Conservation (phyloP, 1,140 invertebrate species). For the Brachionus asplanchnoidis region DNA sequence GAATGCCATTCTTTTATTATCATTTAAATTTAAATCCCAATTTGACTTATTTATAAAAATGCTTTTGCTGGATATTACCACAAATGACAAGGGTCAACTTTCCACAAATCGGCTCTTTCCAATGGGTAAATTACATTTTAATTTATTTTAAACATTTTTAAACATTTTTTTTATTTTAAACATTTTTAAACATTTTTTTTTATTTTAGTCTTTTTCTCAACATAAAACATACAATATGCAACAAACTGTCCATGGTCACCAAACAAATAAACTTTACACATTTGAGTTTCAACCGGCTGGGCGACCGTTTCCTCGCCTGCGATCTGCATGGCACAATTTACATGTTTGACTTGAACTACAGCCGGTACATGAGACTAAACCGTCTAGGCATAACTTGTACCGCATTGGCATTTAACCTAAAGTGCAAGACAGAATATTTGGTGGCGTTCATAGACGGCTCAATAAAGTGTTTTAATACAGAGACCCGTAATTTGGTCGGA, state of each 20-base stretch:
- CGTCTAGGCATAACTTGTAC: constrained; percentile 52
- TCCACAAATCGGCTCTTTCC: background rate
- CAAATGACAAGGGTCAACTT: constrained; percentile 32
- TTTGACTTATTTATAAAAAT: background rate
- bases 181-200: background rate
- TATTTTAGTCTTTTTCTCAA: background rate
- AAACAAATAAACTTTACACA: constrained; percentile 41
- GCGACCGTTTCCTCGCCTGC: constrained; percentile 52
- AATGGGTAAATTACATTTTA: too few relatives aligned
- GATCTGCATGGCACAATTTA: constrained; percentile 55
- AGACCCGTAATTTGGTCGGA: constrained; percentile 53
- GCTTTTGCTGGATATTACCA: constrained; percentile 30
- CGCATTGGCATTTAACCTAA: constrained; percentile 49
- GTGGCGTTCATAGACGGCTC: constrained; percentile 54
- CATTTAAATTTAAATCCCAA: background rate
- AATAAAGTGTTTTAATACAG: constrained; percentile 55
- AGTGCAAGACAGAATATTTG: constrained; percentile 51
- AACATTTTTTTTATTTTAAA: too few relatives aligned
- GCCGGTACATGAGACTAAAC: constrained; percentile 48
- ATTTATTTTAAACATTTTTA: too few relatives aligned
- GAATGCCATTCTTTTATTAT: background rate
- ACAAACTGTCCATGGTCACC: constrained; percentile 36
- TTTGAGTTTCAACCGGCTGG: constrained; percentile 47
- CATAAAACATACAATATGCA: constrained; percentile 30
- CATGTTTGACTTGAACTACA: constrained; percentile 53